A percentile compares a stretch with the other conserved stretches of the same genome.
phyloP scores from a whole-genome alignment of 2,888 invertebrate species.

The Platypus cylindrus region DNA sequence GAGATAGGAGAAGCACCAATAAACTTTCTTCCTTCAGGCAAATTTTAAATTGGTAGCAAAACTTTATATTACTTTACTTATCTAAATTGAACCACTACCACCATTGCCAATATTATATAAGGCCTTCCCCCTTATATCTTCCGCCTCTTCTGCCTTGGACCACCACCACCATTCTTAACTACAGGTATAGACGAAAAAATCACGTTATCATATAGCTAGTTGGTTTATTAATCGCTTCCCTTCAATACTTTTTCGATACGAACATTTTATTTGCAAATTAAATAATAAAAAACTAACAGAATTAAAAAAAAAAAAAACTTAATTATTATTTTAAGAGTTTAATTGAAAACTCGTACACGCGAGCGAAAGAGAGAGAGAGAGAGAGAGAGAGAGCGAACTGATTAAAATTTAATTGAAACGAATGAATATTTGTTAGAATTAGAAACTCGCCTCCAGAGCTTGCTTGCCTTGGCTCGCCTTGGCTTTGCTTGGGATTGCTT shows the following conservation, averaged over 20 bases:
- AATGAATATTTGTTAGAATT: conserved; percentile 38
- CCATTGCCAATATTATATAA: no score
- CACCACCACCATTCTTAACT: no score
- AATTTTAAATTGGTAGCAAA: conserved; percentile 36
- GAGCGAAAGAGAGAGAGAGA: no score
- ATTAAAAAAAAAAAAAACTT: conserved; percentile 30
- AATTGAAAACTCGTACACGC: conserved; percentile 30
- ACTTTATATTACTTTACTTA: conserved; percentile 37
- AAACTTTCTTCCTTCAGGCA: conserved; percentile 35
- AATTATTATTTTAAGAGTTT: conserved; percentile 33
- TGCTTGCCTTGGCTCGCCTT: conserved; percentile 6
- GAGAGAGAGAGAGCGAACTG: conserved; percentile 23
- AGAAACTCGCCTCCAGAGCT: conserved; percentile 25
- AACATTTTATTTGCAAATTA: no score
- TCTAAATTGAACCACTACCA: conserved; percentile 36
- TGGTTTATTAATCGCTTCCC: no score
- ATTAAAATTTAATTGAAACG: conserved; percentile 38
- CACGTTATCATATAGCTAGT: no score
- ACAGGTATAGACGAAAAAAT: no score
- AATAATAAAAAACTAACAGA: no score
- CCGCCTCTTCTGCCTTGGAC: conserved; percentile 17
- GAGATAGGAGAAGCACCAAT: conserved; percentile 36
- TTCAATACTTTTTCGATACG: no score
- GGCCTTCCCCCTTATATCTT: no score
- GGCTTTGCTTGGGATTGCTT: conserved; percentile 7